Base-by-base conservation (phyloP, 2,797 vertebrate genomes). In the Melanotaenia trifasciata region DNA sequence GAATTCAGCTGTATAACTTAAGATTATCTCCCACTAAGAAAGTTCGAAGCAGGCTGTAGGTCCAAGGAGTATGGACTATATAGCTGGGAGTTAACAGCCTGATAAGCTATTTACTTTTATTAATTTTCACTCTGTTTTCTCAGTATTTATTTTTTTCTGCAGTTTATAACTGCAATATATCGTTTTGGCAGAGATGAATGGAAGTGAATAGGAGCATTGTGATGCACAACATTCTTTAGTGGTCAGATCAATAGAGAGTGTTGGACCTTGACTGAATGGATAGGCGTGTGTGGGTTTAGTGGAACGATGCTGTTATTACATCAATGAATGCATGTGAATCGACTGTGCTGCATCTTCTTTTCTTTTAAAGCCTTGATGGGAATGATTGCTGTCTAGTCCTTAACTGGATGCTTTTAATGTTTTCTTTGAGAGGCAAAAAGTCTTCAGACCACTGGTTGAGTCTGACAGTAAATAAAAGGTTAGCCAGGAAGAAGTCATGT, bases 271-370 rank as follows among this genome's bases (percentile, higher is more conserved):
- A 72, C 74, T 83, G 83, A 86, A 85, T 71, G 76, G 63, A 84
- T 87, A 81, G 81, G 63, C 1, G 8, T 81, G 79, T 75, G 85
- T 88, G 81, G 86, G 84, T 72, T 86, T 58, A 45, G 54, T 63
- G 45, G 64, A 70, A 67, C 63, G 68, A 84, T 67, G 81, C 62
- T 71, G 80, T 80, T 75, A 47, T 78, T 63, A 36, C 64, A 58
- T 80, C 67, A 50, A 62, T 70, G 66, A 87, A 90, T 81, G 40
- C 65, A 65, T 71, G 73, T 78, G 83, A 79, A 87, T 74, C 85
- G 70, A 76, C 67, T 61, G 57, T 10, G 57, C 16, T 30, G 13
- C 5, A 26, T 77, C 73, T 36, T 74, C 62, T 72, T 69, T 72
- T 76, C 63, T 56, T 70, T 43, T 43, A 71, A 62, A 43, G 70